Conservation (phyloP, 35 echinoderm and acorn worm genomes). For the Heliocidaris erythrogramma region DNA sequence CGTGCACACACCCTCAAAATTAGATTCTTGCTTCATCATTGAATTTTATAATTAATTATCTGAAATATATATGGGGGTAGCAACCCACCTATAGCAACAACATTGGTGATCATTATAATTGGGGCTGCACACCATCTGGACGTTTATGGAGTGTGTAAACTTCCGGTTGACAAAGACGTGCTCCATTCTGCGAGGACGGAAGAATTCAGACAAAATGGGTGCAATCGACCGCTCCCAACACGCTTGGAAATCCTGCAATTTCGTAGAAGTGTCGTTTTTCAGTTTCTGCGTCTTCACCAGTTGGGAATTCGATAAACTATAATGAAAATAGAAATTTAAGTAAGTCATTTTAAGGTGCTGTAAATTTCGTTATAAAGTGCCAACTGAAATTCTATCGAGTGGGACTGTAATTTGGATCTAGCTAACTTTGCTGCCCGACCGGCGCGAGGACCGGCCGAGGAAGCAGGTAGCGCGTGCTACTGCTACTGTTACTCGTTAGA, state of each 20-base stretch:
- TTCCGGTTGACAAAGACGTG: constrained; percentile 63
- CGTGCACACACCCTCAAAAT: too few relatives aligned
- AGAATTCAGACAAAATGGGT: constrained; percentile 57
- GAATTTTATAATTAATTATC: too few relatives aligned
- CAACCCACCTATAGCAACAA: not conserved
- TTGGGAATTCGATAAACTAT: constrained; percentile 60
- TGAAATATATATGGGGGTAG: too few relatives aligned
- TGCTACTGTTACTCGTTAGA: not conserved
- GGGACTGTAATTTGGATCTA: not conserved
- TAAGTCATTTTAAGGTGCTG: not conserved
- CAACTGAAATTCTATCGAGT: constrained; percentile 17
- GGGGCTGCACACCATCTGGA: constrained; percentile 60
- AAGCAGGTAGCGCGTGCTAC: not conserved
- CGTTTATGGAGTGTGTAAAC: constrained; percentile 54
- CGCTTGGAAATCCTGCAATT: constrained; percentile 30
- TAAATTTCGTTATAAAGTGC: not conserved
- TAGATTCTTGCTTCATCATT: too few relatives aligned
- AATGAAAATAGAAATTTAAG: constrained; percentile 31
- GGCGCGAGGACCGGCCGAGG: not conserved
- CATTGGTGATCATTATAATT: constrained; percentile 58
- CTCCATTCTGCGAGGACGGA: constrained; percentile 52
- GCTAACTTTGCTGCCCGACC: not conserved
- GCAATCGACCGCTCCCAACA: constrained; percentile 44
- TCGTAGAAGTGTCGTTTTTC: not conserved
- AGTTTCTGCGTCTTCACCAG: not conserved